These are phyloP conservation scores for Acanthosepion esculentum DNA, from an alignment of 2,888 invertebrate species.

Conservation along the genomic window DNA sequence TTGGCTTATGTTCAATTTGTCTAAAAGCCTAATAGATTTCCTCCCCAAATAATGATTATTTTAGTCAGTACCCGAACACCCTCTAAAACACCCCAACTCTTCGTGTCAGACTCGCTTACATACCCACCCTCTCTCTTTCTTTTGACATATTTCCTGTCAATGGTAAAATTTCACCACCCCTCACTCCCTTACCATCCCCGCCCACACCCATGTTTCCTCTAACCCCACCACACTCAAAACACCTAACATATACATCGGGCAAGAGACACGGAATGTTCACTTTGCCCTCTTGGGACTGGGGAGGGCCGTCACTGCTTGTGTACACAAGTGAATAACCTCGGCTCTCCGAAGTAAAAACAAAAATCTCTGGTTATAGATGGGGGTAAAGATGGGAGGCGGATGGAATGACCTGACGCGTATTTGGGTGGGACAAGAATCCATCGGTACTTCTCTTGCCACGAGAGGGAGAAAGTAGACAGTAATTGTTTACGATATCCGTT, in stretches of 20 bases:
- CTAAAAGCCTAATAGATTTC: not conserved
- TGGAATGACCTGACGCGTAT: not conserved
- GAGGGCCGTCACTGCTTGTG: not conserved
- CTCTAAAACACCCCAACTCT: not conserved
- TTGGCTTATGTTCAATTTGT: not conserved
- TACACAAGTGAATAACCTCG: not conserved
- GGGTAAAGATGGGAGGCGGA: not conserved
- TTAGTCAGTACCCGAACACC: not conserved
- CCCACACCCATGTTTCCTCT: not conserved
- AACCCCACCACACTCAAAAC: not conserved
- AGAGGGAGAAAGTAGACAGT: not conserved
- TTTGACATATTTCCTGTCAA: constrained; percentile 33
- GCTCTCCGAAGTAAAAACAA: not conserved
- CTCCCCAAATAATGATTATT: constrained; percentile 8
- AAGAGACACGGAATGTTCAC: not conserved
- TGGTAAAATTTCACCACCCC: not conserved
- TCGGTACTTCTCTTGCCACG: not conserved
- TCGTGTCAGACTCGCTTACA: not conserved
- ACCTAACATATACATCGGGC: too few relatives aligned
- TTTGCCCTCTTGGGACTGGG: not conserved
- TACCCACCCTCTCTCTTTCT: not conserved
- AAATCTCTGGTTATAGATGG: not conserved
- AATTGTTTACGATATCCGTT: too few relatives aligned
- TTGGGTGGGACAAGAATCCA: not conserved
- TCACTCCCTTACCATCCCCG: not conserved